Conservation (phyloP, 2,113 vertebrate species). For the Indicator indicator region DNA sequence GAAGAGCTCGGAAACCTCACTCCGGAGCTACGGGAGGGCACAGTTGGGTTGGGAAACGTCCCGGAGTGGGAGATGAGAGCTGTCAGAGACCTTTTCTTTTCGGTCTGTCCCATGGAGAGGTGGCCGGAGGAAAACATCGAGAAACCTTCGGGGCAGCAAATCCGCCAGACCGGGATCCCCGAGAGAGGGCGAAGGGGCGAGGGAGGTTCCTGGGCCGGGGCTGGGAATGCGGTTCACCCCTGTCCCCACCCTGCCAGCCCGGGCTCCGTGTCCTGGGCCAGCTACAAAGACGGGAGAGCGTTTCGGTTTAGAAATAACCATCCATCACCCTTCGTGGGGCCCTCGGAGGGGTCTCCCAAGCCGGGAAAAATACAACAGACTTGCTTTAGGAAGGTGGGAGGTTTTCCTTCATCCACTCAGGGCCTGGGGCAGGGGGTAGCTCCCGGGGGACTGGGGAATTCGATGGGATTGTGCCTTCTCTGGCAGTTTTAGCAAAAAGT, state of each 20-base stretch:
- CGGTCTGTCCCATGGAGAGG: not conserved
- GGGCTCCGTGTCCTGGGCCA: not conserved
- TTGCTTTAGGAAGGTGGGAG: not conserved
- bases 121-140: not conserved
- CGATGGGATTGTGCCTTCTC: not conserved
- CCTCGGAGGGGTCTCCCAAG: not conserved
- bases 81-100: not conserved
- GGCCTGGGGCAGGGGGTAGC: no score
- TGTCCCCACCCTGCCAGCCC: no score
- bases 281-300: no score
- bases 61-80: no score
- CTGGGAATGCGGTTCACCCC: not conserved
- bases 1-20: not conserved
- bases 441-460: not conserved
- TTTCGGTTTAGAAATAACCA: not conserved
- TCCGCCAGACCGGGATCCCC: not conserved
- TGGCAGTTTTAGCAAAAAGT: not conserved
- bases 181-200: not conserved
- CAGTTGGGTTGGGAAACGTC: not conserved
- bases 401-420: rapidly evolving
- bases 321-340: no score
- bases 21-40: not conserved
- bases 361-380: not conserved
- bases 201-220: not conserved
- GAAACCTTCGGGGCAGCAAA: not conserved